A percentile compares a stretch with the other conserved stretches of the same genome.
Conservation (phyloP, 2,797 vertebrate genomes). For the Diglossa cyanea region DNA sequence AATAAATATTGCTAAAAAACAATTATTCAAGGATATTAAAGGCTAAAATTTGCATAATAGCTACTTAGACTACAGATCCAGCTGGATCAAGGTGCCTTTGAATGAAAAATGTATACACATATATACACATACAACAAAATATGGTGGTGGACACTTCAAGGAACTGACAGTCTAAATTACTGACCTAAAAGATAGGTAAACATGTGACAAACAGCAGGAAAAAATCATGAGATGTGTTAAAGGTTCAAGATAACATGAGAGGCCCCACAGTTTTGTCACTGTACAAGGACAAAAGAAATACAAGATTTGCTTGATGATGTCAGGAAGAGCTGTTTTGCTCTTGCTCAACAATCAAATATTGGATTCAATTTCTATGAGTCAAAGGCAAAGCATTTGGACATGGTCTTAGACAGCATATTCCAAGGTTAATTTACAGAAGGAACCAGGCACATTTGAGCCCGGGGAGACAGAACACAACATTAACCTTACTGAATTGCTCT, state of each 20-base stretch:
- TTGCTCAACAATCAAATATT: neutral
- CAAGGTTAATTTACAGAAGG: neutral
- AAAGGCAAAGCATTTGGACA: neutral
- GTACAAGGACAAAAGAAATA: neutral
- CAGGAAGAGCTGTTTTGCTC: neutral
- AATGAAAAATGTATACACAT: neutral
- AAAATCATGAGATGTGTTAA: neutral
- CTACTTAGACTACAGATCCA: neutral
- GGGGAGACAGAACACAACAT: neutral
- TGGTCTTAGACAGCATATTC: neutral
- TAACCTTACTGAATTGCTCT: neutral
- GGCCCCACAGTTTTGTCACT: neutral
- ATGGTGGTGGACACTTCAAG: neutral
- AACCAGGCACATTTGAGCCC: rapidly evolving
- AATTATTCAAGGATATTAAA: neutral
- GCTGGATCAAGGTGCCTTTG: neutral
- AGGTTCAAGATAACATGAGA: neutral
- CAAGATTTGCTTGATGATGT: neutral
- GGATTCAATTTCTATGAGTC: neutral
- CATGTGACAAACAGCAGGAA: neutral
- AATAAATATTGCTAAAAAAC: neutral
- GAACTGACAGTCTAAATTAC: neutral
- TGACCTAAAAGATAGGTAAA: neutral
- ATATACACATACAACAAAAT: neutral
- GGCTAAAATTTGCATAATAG: constrained; percentile 11